Conservation (phyloP, 92 coral and sea anemone genomes). For the Desmophyllum pertusum region DNA sequence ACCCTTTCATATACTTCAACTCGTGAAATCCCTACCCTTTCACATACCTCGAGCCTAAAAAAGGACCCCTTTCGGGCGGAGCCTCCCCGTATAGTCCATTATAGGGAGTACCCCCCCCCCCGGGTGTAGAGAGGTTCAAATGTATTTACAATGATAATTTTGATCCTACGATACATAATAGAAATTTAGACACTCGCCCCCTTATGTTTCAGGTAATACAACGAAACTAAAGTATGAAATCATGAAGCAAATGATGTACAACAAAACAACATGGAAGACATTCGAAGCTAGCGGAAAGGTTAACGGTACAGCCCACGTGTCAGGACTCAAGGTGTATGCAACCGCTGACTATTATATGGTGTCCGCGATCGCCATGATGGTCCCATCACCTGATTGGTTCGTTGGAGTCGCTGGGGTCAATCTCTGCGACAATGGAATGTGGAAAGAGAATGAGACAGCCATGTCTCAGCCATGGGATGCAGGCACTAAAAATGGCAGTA, state of each 20-base stretch:
- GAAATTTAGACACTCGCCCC: too few relatives aligned
- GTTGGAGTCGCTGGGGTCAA: constrained; percentile 17
- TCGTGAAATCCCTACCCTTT: too few relatives aligned
- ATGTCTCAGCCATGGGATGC: constrained; percentile 56
- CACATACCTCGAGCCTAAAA: too few relatives aligned
- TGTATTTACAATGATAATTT: too few relatives aligned
- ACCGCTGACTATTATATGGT: constrained; percentile 43
- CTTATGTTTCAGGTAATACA: constrained; percentile 9
- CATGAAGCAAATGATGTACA: constrained; percentile 6
- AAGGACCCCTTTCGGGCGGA: too few relatives aligned
- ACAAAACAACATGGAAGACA: constrained; percentile 16
- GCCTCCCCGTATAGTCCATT: too few relatives aligned
- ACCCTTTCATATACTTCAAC: too few relatives aligned
- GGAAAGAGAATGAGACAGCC: not conserved
- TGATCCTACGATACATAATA: too few relatives aligned
- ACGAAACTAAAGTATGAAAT: not conserved
- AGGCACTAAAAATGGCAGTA: constrained; percentile 34
- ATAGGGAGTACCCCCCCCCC: too few relatives aligned
- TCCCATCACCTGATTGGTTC: constrained; percentile 73
- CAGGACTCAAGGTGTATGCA: constrained; percentile 8
- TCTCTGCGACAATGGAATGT: constrained; percentile 32
- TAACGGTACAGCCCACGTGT: not conserved
- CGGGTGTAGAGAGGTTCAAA: too few relatives aligned
- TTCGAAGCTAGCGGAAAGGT: not conserved
- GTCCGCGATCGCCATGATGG: constrained; percentile 53